These are phyloP conservation scores for Aporrectodea caliginosa DNA, from an alignment of 1,140 invertebrate genomes.

Conservation along the genomic window DNA sequence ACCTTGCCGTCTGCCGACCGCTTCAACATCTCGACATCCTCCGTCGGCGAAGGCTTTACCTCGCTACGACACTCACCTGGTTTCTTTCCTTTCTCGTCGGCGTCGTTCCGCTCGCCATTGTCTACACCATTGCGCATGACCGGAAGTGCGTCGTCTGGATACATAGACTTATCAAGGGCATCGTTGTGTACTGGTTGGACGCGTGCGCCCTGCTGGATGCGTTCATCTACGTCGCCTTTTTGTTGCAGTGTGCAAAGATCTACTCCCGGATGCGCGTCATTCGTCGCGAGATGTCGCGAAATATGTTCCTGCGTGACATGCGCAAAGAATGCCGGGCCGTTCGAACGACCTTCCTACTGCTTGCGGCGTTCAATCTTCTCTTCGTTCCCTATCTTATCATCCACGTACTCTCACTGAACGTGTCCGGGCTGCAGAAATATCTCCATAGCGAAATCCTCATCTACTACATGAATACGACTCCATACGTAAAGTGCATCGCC, in stretches of 20 bases:
- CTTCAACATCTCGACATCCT: constrained; percentile 12
- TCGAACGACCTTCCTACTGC: constrained; percentile 21
- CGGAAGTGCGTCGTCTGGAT: background rate
- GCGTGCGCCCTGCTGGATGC: background rate
- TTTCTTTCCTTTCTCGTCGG: constrained; percentile 5
- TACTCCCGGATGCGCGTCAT: constrained; percentile 2
- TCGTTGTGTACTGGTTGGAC: background rate
- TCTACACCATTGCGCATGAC: background rate
- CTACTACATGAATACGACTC: constrained; percentile 28
- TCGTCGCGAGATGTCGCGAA: background rate
- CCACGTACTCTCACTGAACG: constrained; percentile 19
- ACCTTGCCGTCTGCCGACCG: constrained; percentile 29
- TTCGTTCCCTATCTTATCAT: constrained; percentile 24
- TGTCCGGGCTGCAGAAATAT: background rate
- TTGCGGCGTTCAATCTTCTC: constrained; percentile 17
- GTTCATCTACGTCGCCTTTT: constrained; percentile 21
- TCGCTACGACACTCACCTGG: constrained; percentile 13
- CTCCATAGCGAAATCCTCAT: constrained; percentile 11
- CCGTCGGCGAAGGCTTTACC: constrained; percentile 5
- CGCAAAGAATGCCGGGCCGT: constrained; percentile 10
- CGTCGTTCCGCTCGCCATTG: background rate
- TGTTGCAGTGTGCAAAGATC: background rate
- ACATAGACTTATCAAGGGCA: background rate
- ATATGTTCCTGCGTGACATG: background rate
- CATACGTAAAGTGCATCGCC: constrained; percentile 27